Evolutionary conservation across 2,113 vertebrate genomes (phyloP), one percentile per base, ranked within the genome.

Genomic region (Plectropomus leopardus): DNA sequence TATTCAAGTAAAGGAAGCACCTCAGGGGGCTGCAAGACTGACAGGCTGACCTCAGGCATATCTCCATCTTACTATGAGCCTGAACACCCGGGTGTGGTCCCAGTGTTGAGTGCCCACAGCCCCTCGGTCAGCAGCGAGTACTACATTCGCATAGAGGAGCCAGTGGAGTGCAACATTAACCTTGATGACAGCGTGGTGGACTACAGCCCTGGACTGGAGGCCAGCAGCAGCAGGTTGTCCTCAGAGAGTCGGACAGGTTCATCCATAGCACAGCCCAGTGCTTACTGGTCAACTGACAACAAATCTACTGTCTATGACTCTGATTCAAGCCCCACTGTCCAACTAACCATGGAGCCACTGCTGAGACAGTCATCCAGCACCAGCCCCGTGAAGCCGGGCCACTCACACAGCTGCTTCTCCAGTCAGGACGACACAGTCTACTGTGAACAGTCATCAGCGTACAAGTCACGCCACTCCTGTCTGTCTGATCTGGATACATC

Each of bases 101-200:
- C 98, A 0, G 97, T 99, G 71, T 93, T 99, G 86, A 98, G 97
- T 0, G 97, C 98, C 8, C 97, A 96, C 92, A 99, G 98, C 88
- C 98, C 98, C 3, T 99, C 98, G 0, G 94, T 99, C n/a, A 91
- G 96, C 79, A 98, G 97, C 0, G 97, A 99, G 88, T 99, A 99
- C 82, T 99, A 98, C 90, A 98, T 99, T 83, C 97, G 97, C 76
- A 97, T 99, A 40, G 98, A 99, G 88, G 98, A 98, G 28, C 95
- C 96, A 0, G 88, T 94, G 11, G 95, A 95, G 70, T 94, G 94
- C 3, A 96, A 96, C 4, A 95, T 96, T 80, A 83, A 95, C 14
- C 86, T 97, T 14, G 96, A 98, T 72, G 96, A 97, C 3, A 92
- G 93, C 0, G 63, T 85, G 78, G 82, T 83, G 81, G 95, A 95